phyloP scores from a whole-genome alignment of 1,140 invertebrate species.

The Tetramorium parvispinum region DNA sequence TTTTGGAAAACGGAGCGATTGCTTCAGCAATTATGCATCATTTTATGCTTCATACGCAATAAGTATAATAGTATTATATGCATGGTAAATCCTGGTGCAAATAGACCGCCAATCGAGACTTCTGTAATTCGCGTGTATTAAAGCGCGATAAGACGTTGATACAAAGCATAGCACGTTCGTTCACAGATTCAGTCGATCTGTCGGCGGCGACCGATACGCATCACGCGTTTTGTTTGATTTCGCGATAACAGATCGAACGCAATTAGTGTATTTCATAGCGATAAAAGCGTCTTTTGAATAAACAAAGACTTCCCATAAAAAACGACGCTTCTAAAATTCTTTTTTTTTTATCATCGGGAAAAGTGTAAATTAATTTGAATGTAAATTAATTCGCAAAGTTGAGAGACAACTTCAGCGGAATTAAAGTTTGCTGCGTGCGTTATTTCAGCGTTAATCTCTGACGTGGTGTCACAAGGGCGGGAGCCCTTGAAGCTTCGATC shows the following conservation, averaged over 20 bases:
- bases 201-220: conserved; percentile 65
- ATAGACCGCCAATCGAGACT: conserved; percentile 33
- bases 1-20: neutral
- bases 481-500: neutral
- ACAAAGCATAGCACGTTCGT: conserved; percentile 62
- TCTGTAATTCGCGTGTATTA: conserved; percentile 45
- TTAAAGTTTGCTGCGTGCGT: neutral
- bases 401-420: neutral
- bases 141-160: conserved; percentile 71
- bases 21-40: neutral
- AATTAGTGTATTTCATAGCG: neutral
- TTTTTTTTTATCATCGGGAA: neutral
- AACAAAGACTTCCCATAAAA: neutral
- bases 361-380: neutral
- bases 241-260: neutral
- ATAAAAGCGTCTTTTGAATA: neutral
- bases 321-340: neutral
- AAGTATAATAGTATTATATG: conserved; percentile 43
- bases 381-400: neutral
- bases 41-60: neutral
- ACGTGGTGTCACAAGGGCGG: neutral
- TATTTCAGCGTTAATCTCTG: neutral
- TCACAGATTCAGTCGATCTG: conserved; percentile 71
- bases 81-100: conserved; percentile 25
- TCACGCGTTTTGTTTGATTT: conserved; percentile 61